phyloP scores from a whole-genome alignment of 2,797 vertebrate genomes.

The Tapera naevia region DNA sequence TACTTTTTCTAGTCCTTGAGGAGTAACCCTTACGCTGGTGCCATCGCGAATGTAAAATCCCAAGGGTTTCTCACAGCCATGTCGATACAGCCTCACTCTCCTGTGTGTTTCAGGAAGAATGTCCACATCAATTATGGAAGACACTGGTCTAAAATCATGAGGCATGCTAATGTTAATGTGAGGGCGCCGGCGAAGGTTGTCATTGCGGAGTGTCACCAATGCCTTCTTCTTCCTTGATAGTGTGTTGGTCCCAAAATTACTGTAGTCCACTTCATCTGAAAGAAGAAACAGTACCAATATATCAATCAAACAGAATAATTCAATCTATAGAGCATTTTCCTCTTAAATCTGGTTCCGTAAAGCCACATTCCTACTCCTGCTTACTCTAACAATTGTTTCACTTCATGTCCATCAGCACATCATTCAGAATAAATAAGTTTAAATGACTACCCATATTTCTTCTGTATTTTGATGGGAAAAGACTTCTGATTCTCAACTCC shows the following conservation, averaged over 20 bases:
- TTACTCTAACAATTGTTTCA: neutral
- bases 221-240: constrained; percentile 90
- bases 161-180: constrained; percentile 95
- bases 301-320: neutral
- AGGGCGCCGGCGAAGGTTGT: constrained; percentile 88
- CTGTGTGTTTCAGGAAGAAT: constrained; percentile 96
- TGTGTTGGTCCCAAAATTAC: constrained; percentile 89
- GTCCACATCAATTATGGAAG: constrained; percentile 98
- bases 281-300: constrained; percentile 22
- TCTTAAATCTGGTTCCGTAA: neutral
- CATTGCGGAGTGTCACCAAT: constrained; percentile 87
- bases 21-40: constrained; percentile 91
- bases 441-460: neutral
- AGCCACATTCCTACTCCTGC: neutral
- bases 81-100: constrained; percentile 91
- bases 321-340: neutral
- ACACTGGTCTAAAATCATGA: constrained; percentile 95
- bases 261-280: constrained; percentile 95
- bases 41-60: constrained; percentile 98
- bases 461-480: neutral
- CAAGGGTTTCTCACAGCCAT: constrained; percentile 93
- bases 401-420: neutral
- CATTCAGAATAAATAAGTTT: neutral
- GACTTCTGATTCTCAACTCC: neutral
- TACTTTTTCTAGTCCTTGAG: constrained; percentile 96